Base-by-base conservation (phyloP, 1,140 invertebrate genomes). In the Calephelis nemesis region DNA sequence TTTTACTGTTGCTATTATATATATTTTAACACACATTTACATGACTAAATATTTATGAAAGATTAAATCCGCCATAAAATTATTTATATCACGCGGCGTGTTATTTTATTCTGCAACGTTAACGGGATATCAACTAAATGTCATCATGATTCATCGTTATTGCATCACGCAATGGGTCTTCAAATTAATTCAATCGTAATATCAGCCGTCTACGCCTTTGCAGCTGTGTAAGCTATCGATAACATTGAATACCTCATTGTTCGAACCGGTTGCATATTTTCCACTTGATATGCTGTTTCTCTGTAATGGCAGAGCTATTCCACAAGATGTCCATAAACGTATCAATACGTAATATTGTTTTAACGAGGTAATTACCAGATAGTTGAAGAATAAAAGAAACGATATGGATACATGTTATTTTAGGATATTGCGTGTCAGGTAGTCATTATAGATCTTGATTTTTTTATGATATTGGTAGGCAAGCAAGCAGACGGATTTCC, bases 191-290 rank as follows among this genome's bases (percentile, higher is more conserved):
- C 78, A 81, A 83, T 84, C 73, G 79, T 78, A 74, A 73, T 74
- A 79, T 74, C 70, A 69, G 68, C 70, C 42, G 42, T 45, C 70
- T 76, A 71, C 70, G 74, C 63, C 70, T 76, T 62, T 72, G 74
- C 83, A 85, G 84, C 84, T 88, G 85, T 84, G 78, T 82, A 82
- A 84, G 78, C 83, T 81, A 77, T 84, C 71, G 83, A 84, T 87
- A 85, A 74, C 72, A 69, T 69, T 72, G 70, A 78, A 78, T 78
- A 80, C 71, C 68, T 74, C 74, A 75, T 80, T 78, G 74, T 80
- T 76, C 49, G 30, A 65, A 50, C 30, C 63, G 48, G 47, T 48
- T 64, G 47, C 63, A 64, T 48, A 64, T 30, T 64, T 64, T 64
- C 19, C 15, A 13, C 15, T 64, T 64, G 19, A 64, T 64, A 39